Evolutionary conservation across 2,888 invertebrate genomes (phyloP).

Genomic region (Diadromus collaris): DNA sequence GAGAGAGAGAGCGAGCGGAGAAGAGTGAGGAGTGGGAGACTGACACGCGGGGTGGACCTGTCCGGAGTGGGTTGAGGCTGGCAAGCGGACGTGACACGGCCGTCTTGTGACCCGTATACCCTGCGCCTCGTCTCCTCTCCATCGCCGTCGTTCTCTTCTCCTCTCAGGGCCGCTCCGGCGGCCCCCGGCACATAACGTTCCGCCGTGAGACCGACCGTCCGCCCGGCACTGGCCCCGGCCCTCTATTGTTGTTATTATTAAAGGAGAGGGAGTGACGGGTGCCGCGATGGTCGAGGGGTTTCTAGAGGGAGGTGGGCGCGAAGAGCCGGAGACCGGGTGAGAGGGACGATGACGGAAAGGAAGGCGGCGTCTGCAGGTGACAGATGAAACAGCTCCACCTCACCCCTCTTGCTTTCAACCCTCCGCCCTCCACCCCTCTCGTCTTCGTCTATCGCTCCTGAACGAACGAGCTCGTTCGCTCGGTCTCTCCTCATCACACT

Average conservation of each 20-base stretch:
- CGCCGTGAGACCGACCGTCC: slow-evolving; percentile 54
- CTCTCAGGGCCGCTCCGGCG: slow-evolving; percentile 50
- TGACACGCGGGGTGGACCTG: slow-evolving; percentile 76
- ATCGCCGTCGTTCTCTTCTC: slow-evolving; percentile 54
- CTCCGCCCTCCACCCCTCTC: slow-evolving; percentile 40
- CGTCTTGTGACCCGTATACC: slow-evolving; percentile 78
- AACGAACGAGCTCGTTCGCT: slow-evolving; percentile 57
- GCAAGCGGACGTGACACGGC: slow-evolving; percentile 78
- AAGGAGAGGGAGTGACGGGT: slow-evolving; percentile 70
- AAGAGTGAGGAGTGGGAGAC: slow-evolving; percentile 65
- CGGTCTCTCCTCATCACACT: slow-evolving; percentile 57
- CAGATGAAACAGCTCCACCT: slow-evolving; percentile 78
- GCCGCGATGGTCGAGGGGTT: slow-evolving; percentile 54
- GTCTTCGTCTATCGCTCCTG: slow-evolving; percentile 53
- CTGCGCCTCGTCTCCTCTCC: slow-evolving; percentile 61
- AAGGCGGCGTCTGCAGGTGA: slow-evolving; percentile 80
- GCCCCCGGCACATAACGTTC: slow-evolving; percentile 61
- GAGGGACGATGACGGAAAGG: slow-evolving; percentile 80
- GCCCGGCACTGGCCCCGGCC: slow-evolving; percentile 67
- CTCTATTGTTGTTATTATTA: slow-evolving; percentile 80
- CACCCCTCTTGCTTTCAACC: slow-evolving; percentile 39
- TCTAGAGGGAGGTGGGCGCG: slow-evolving; percentile 49
- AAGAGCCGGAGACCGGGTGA: slow-evolving; percentile 66
- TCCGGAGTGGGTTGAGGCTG: slow-evolving; percentile 75
- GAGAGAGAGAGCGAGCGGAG: slow-evolving; percentile 20